A percentile compares a stretch with the other conserved stretches of the same genome.
These are phyloP conservation scores for Furcifer pardalis DNA, from an alignment of 2,797 vertebrate genomes.

Conservation along the genomic window DNA sequence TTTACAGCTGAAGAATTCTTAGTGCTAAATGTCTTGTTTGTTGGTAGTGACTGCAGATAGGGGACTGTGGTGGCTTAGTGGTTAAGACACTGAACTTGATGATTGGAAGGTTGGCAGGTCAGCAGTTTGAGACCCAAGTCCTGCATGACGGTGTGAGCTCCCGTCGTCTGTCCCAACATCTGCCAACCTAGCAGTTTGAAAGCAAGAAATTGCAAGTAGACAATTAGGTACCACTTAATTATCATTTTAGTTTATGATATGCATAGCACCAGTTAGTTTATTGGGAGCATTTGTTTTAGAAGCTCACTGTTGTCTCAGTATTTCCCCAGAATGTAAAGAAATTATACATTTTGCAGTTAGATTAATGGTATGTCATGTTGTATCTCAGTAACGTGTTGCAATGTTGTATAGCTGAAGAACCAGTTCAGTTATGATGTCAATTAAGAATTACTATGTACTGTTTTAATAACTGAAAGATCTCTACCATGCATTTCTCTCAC, in stretches of 20 bases:
- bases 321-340: not conserved
- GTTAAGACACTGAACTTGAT: too few species aligned
- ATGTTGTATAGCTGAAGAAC: constrained; percentile 13
- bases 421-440: not conserved
- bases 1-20: not conserved
- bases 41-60: too few species aligned
- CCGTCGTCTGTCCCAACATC: too few species aligned
- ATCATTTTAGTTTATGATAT: constrained; percentile 12
- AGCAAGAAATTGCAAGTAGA: too few species aligned
- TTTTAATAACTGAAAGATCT: constrained; percentile 4
- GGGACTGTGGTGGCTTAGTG: too few species aligned
- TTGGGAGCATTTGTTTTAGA: not conserved
- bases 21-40: not conserved
- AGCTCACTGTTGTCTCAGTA: not conserved
- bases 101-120: too few species aligned
- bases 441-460: constrained; percentile 12
- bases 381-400: constrained; percentile 23
- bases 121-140: too few species aligned
- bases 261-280: not conserved
- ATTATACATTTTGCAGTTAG: not conserved
- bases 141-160: too few species aligned
- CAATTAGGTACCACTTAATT: too few species aligned
- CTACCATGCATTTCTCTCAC: constrained; percentile 40
- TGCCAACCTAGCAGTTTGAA: too few species aligned
- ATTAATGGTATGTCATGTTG: not conserved